These are phyloP conservation scores for Sialia sialis DNA, from an alignment of 2,113 vertebrate species.

Conservation along the genomic window DNA sequence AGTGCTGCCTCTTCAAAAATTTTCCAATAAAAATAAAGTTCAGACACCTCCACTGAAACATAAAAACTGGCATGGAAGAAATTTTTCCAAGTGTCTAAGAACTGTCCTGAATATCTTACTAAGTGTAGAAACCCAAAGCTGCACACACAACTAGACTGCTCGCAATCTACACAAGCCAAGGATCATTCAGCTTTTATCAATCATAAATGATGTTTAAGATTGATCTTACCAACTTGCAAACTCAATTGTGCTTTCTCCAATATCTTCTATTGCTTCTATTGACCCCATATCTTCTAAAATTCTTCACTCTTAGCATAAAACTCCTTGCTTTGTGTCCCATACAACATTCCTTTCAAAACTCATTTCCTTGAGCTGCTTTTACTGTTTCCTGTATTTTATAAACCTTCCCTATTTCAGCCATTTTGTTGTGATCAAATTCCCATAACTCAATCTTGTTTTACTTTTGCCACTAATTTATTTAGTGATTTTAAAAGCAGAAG, in stretches of 20 bases:
- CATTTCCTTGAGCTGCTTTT: neutral
- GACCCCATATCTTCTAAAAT: neutral
- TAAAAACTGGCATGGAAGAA: neutral
- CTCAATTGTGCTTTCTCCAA: neutral
- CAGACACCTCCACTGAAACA: neutral
- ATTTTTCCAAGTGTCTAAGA: neutral
- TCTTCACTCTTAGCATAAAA: neutral
- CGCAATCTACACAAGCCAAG: neutral
- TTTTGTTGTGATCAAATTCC: neutral
- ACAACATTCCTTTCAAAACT: neutral
- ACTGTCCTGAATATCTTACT: neutral
- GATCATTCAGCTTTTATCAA: neutral
- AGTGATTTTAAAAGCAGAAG: neutral
- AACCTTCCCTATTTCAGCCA: neutral
- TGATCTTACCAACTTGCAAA: neutral
- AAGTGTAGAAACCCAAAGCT: neutral
- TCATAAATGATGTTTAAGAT: neutral
- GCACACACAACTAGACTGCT: neutral
- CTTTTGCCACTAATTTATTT: neutral
- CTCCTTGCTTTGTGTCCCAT: neutral
- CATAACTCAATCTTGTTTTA: neutral
- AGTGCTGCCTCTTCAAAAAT: conserved; percentile 39
- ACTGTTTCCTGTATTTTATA: neutral
- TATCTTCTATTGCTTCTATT: neutral
- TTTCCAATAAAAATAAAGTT: conserved; percentile 42